phyloP scores from a whole-genome alignment of 2,797 vertebrate genomes.

The Alca torda region DNA sequence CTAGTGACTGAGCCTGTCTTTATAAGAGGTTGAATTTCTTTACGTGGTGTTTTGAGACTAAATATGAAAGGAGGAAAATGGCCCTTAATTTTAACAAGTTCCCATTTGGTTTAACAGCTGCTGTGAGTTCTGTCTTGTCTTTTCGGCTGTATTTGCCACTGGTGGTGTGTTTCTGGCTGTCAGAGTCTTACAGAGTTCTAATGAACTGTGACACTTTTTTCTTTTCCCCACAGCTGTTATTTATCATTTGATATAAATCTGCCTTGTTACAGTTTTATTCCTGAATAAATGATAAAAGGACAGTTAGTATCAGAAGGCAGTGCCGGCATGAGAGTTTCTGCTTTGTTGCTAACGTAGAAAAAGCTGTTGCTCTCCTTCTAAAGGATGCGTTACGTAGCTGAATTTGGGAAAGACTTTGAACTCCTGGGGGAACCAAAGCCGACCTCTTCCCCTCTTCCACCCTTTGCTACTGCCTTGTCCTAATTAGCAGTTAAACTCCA shows the following conservation, averaged over 20 bases:
- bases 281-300: constrained; percentile 34
- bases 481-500: not conserved
- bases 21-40: constrained; percentile 20
- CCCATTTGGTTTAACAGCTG: constrained; percentile 55
- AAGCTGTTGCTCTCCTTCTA: not conserved
- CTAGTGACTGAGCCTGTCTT: constrained; percentile 20
- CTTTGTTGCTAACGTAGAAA: not conserved
- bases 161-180: constrained; percentile 12
- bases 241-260: constrained; percentile 48
- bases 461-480: not conserved
- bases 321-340: not conserved
- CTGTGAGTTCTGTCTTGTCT: constrained; percentile 26
- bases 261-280: constrained; percentile 9
- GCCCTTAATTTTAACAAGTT: constrained; percentile 40
- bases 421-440: not conserved
- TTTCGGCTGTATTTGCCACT: constrained; percentile 15
- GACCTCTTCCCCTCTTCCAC: not conserved
- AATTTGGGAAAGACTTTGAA: not conserved
- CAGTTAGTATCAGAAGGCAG: constrained; percentile 3
- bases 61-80: constrained; percentile 23
- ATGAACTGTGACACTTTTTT: constrained; percentile 35
- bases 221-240: constrained; percentile 44
- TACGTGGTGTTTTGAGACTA: constrained; percentile 2
- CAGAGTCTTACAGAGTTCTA: constrained; percentile 42
- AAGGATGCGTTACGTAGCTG: not conserved